phyloP scores from a whole-genome alignment of 2,888 invertebrate species.

The Nematopogon swammerdamellus region DNA sequence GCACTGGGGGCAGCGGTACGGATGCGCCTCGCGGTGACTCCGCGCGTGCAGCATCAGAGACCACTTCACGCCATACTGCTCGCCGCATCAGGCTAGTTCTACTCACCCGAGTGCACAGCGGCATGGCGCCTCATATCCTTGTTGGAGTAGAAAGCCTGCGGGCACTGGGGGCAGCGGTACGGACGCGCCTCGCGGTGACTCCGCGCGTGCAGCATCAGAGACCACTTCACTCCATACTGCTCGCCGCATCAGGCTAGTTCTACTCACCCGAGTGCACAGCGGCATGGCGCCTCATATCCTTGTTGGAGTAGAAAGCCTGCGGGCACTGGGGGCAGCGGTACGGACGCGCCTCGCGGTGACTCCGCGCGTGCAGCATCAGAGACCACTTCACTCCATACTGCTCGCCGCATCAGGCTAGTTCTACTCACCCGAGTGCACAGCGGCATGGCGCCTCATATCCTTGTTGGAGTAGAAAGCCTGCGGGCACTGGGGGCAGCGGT shows the following conservation, averaged over 20 bases:
- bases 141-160: constrained; percentile 62
- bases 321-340: constrained; percentile 64
- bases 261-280: constrained; percentile 64
- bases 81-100: constrained; percentile 38
- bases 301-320: constrained; percentile 63
- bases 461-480: constrained; percentile 66
- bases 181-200: constrained; percentile 51
- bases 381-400: constrained; percentile 23
- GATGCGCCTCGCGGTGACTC: constrained; percentile 48
- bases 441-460: constrained; percentile 66
- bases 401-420: too few species aligned
- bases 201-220: constrained; percentile 52
- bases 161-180: constrained; percentile 63
- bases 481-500: constrained; percentile 62
- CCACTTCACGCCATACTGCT: constrained; percentile 57
- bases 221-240: constrained; percentile 56
- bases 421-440: constrained; percentile 63
- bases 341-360: constrained; percentile 47
- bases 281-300: constrained; percentile 67
- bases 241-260: constrained; percentile 44
- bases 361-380: constrained; percentile 20
- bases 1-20: constrained; percentile 63
- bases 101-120: constrained; percentile 64
- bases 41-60: constrained; percentile 54
- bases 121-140: constrained; percentile 69